Evolutionary conservation across 92 coral and sea anemone species (phyloP).

Genomic region (Anthopleura xanthogrammica): DNA sequence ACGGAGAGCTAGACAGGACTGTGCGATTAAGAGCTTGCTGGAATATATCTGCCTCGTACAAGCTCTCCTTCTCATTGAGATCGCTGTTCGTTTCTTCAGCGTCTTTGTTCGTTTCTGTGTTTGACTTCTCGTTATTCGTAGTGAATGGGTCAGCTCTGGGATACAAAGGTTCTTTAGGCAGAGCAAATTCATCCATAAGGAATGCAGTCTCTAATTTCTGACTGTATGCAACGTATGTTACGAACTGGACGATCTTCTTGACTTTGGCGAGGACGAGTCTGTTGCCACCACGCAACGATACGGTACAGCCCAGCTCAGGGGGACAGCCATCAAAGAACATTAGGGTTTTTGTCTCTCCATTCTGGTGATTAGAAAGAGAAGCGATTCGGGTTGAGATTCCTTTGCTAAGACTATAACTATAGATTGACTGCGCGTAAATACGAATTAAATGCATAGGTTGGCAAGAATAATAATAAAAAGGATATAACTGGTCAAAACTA

Average conservation of each 20-base stretch:
- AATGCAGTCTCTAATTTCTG: slow-evolving; percentile 80
- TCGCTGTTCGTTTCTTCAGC: slow-evolving; percentile 11
- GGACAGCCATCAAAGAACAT: slow-evolving; percentile 94
- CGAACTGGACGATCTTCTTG: slow-evolving; percentile 71
- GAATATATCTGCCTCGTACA: slow-evolving; percentile 42
- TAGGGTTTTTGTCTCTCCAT: slow-evolving; percentile 86
- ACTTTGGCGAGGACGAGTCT: slow-evolving; percentile 79
- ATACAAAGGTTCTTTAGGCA: slow-evolving; percentile 61
- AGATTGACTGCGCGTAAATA: too few relatives aligned
- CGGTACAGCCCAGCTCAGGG: slow-evolving; percentile 85
- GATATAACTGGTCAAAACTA: too few relatives aligned
- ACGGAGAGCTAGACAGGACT: slow-evolving; percentile 75
- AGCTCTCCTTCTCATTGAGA: slow-evolving; percentile 10
- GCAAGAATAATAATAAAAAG: too few relatives aligned
- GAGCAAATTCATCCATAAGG: slow-evolving; percentile 91
- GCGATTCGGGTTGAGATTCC: too few relatives aligned
- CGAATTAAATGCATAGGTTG: too few relatives aligned
- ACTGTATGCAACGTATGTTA: slow-evolving; percentile 83
- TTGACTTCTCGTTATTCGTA: slow-evolving; percentile 6
- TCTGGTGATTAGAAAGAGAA: slow-evolving; percentile 30
- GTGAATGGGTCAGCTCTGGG: not conserved
- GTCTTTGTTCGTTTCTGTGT: slow-evolving; percentile 13
- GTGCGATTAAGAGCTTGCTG: slow-evolving; percentile 58
- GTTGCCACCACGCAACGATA: slow-evolving; percentile 84
- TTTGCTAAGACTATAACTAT: too few relatives aligned